Base-by-base conservation (phyloP, 2,888 invertebrate genomes). In the Cephalotes varians region DNA sequence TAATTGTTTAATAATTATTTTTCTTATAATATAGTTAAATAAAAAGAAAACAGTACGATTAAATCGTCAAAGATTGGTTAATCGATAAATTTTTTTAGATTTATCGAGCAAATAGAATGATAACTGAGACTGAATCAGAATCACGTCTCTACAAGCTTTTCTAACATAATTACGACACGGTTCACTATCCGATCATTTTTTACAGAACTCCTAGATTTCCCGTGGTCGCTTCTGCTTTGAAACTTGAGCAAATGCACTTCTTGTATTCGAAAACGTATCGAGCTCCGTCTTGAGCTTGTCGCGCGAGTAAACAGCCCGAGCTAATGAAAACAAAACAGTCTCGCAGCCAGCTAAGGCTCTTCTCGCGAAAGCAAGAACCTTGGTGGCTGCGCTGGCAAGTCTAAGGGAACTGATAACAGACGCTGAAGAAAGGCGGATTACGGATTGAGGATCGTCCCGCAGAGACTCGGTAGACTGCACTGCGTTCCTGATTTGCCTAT, bases 31-130 rank as follows among this genome's bases (percentile, higher is more conserved):
- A 60, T 21, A 18, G 0, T 60, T 34, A 7, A 34, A 44, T 21
- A 9, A 28, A 54, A 71, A 65, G 58, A 80, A 85, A 60, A 25
- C 25, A 28, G 28, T 5, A n/a, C 64, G 90, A 91, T 92, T 92
- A 90, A 92, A 91, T 89, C 90, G 90, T 88, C 81, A 67, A 64
- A 85, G 90, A 92, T 91, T 90, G 90, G 0, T 40, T 91, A 3
- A 65, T 84, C 89, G 92, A 92, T 91, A 90, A 90, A 83, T 77
- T 89, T 93, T 93, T 93, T 94, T 85, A 84, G 88, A 90, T 89
- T 90, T 86, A 83, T 83, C 82, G 81, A 49, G 56, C 73, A 89
- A 90, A 91, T 91, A 85, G 85, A 74, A 28, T 83, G 91, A 92
- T 91, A 88, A 88, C 84, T 73, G 71, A 82, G 76, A 82, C 74